Evolutionary conservation across 1,140 invertebrate species (phyloP).

Genomic region (Propsilocerus akamusi): DNA sequence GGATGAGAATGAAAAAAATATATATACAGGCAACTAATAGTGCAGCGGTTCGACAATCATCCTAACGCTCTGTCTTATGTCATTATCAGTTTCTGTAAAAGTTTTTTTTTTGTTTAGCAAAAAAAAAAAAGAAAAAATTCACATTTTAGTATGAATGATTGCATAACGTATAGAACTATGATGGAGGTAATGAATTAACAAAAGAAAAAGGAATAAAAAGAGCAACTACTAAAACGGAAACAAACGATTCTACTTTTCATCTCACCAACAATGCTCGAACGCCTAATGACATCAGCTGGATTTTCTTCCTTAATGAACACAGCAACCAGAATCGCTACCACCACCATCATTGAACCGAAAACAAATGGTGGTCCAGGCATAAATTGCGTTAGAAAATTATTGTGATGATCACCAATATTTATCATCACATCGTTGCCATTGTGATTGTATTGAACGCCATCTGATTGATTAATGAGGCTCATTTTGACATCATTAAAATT

Average conservation of each 20-base stretch:
- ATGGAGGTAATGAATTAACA: neutral
- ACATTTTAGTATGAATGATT: too few species aligned
- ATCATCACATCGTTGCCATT: slow-evolving; percentile 10
- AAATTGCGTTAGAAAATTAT: slow-evolving; percentile 32
- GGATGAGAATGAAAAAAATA: too few species aligned
- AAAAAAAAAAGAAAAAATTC: neutral
- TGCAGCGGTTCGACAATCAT: too few species aligned
- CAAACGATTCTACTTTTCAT: slow-evolving; percentile 18
- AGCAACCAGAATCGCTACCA: slow-evolving; percentile 83
- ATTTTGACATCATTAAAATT: slow-evolving; percentile 5
- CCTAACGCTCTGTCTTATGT: too few species aligned
- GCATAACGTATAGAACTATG: too few species aligned
- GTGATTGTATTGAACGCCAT: slow-evolving; percentile 5
- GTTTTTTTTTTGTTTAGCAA: too few species aligned
- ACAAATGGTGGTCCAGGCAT: slow-evolving; percentile 99
- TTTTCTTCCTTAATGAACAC: slow-evolving; percentile 71
- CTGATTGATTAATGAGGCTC: neutral
- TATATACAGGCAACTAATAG: too few species aligned
- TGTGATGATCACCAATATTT: neutral
- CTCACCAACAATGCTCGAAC: slow-evolving; percentile 23
- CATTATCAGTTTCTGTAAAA: slow-evolving; percentile 1
- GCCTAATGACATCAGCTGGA: slow-evolving; percentile 24
- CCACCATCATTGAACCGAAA: slow-evolving; percentile 90
- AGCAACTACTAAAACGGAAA: slow-evolving; percentile 5
- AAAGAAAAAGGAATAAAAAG: neutral